phyloP scores from a whole-genome alignment of 2,113 vertebrate genomes.

The Ailuropoda melanoleuca region DNA sequence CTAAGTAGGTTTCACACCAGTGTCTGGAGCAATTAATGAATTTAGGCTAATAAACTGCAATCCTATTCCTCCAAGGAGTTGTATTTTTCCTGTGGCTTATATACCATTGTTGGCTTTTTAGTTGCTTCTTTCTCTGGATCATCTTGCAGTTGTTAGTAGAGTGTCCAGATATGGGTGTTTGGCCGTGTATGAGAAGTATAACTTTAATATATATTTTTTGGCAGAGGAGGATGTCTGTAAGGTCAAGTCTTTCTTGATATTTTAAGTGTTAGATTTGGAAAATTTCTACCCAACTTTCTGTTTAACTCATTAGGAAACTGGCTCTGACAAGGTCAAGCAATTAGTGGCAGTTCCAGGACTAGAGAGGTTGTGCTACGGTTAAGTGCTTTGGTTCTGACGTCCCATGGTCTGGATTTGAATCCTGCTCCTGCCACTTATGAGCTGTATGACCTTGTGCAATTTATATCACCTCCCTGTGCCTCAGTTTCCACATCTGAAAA shows the following conservation, averaged over 20 bases:
- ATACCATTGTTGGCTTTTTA: background rate
- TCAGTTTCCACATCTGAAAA: background rate
- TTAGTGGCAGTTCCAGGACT: background rate
- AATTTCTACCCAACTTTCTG: background rate
- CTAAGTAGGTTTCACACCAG: background rate
- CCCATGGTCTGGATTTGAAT: background rate
- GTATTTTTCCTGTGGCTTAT: background rate
- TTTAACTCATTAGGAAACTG: background rate
- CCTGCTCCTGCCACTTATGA: background rate
- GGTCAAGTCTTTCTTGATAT: background rate
- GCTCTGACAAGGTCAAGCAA: background rate
- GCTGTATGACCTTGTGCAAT: background rate
- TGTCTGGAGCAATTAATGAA: background rate
- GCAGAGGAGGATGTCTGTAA: background rate
- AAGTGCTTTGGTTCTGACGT: background rate
- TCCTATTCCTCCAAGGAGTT: background rate
- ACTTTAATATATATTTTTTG: background rate
- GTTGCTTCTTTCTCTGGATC: conserved; percentile 35
- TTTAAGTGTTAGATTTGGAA: background rate
- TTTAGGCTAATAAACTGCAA: background rate
- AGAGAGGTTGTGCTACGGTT: background rate
- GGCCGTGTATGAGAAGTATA: background rate
- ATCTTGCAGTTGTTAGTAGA: background rate
- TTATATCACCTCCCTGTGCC: background rate
- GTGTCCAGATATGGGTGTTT: background rate